phyloP scores from a whole-genome alignment of 2,888 invertebrate species.

The Philopedon plagiatum region DNA sequence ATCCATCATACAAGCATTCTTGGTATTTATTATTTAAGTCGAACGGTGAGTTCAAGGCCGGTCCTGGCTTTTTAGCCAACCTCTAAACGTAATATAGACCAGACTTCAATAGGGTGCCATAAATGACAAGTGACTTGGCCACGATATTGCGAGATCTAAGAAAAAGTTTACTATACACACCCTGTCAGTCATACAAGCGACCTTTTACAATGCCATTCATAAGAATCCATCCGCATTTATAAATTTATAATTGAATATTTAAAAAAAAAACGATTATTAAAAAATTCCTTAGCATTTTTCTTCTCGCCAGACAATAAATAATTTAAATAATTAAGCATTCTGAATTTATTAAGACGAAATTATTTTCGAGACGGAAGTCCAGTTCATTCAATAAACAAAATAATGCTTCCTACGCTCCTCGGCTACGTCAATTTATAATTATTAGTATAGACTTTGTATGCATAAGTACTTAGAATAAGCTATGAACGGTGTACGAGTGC shows the following conservation, averaged over 20 bases:
- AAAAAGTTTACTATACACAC: no score
- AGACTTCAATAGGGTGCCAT: no score
- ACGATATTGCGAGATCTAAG: no score
- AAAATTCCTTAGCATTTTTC: neutral
- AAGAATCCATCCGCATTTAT: no score
- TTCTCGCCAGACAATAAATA: neutral
- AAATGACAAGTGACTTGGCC: no score
- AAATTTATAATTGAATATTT: neutral
- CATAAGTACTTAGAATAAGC: slow-evolving; percentile 6
- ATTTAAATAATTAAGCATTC: slow-evolving; percentile 9
- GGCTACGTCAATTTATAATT: slow-evolving; percentile 3
- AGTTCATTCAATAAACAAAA: slow-evolving; percentile 18
- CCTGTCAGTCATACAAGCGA: no score
- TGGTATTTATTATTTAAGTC: no score
- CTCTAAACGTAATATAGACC: no score
- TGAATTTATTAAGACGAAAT: slow-evolving; percentile 7
- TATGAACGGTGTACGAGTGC: neutral
- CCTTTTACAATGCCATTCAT: no score
- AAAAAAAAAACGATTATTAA: neutral
- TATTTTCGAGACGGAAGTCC: slow-evolving; percentile 14
- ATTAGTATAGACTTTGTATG: neutral
- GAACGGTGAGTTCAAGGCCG: no score
- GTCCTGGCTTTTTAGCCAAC: no score
- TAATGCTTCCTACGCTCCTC: slow-evolving; percentile 10
- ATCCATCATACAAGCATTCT: no score